phyloP scores from a whole-genome alignment of 2,113 vertebrate species.

The Megatriorchis doriae region DNA sequence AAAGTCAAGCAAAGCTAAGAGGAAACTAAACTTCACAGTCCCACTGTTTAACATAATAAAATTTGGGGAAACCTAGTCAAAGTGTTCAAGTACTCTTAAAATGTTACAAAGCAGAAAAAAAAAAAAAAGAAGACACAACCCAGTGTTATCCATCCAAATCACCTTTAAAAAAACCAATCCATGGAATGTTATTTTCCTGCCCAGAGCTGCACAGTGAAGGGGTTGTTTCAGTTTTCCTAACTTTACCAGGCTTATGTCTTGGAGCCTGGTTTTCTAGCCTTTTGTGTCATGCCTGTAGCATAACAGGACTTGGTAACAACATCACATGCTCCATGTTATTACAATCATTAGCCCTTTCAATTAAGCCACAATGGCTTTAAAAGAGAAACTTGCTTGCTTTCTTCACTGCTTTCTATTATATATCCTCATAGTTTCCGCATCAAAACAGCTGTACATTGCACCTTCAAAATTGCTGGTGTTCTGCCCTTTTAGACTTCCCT shows the following conservation, averaged over 20 bases:
- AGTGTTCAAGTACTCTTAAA: not conserved
- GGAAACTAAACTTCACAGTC: not conserved
- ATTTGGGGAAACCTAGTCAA: not conserved
- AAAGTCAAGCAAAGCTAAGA: not conserved
- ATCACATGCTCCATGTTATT: not conserved
- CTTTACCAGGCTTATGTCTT: not conserved
- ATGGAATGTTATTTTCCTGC: not conserved
- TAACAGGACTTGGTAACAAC: not conserved
- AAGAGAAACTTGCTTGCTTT: not conserved
- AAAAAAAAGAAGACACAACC: not conserved
- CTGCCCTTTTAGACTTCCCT: not conserved
- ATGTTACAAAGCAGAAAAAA: not conserved
- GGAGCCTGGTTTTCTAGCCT: not conserved
- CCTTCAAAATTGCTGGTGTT: not conserved
- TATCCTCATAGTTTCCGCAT: not conserved
- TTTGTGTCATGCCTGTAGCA: accelerated
- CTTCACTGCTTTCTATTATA: not conserved
- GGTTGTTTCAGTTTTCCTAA: not conserved
- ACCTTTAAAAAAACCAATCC: not conserved
- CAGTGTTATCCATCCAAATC: not conserved
- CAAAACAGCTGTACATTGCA: not conserved
- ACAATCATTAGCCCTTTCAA: not conserved
- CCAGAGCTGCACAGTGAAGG: not conserved
- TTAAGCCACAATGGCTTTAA: not conserved
- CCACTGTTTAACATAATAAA: not conserved